A percentile compares a stretch with the other conserved stretches of the same genome.
These are phyloP conservation scores for Pelobates cultripes DNA, from an alignment of 2,797 vertebrate genomes.

Conservation along the genomic window DNA sequence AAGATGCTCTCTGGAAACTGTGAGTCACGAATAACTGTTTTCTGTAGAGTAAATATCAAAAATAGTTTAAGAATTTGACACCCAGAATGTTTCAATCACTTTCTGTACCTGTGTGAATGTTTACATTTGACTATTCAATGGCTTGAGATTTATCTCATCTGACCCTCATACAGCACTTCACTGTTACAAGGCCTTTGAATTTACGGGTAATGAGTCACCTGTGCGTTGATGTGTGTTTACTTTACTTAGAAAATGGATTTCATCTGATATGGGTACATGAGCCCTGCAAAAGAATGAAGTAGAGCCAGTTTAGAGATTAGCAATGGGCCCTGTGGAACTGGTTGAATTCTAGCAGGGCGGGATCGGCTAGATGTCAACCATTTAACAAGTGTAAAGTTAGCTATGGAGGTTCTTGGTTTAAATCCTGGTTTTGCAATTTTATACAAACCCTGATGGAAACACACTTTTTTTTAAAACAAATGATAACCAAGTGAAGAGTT, in stretches of 20 bases:
- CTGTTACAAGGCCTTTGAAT: neutral
- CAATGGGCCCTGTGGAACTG: neutral
- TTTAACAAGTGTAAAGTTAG: neutral
- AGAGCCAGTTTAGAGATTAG: conserved; percentile 39
- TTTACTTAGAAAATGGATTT: neutral
- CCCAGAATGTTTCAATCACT: neutral
- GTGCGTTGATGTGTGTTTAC: conserved; percentile 15
- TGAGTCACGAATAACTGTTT: neutral
- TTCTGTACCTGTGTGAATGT: conserved; percentile 25
- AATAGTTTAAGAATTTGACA: conserved; percentile 29
- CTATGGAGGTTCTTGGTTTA: neutral
- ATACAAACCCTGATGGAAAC: too few species aligned
- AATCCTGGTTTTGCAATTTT: too few species aligned
- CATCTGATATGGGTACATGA: conserved; percentile 7
- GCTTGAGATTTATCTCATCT: neutral
- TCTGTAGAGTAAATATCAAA: conserved; percentile 16
- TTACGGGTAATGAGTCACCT: conserved; percentile 2
- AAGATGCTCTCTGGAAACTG: neutral
- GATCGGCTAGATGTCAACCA: neutral
- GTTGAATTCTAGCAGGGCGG: neutral
- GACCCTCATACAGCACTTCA: neutral
- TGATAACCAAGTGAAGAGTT: too few species aligned
- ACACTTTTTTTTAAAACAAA: too few species aligned
- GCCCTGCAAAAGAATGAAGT: conserved; percentile 36
- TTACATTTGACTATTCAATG: neutral